Evolutionary conservation across 2,797 vertebrate genomes (phyloP).

Genomic region (Eulemur coronatus): DNA sequence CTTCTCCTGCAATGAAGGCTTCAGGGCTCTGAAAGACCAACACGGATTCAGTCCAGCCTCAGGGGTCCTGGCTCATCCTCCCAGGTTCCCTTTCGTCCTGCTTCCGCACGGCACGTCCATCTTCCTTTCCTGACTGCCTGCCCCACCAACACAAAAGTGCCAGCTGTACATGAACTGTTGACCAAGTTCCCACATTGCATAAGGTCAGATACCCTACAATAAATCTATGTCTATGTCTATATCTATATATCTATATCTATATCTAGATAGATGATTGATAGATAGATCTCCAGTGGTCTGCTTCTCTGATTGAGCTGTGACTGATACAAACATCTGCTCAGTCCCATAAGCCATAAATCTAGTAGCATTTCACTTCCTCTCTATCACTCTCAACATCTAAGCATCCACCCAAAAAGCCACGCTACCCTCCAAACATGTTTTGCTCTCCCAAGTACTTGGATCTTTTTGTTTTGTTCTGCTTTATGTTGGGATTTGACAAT

Average conservation of each 20-base stretch:
- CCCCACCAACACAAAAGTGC: background rate
- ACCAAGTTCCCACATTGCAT: background rate
- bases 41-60: background rate
- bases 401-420: background rate
- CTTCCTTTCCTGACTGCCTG: background rate
- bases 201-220: background rate
- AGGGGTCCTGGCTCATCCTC: background rate
- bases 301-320: conserved; percentile 2
- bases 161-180: background rate
- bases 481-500: background rate
- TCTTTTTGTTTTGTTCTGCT: background rate
- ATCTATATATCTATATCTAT: background rate
- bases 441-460: background rate
- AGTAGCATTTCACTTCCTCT: background rate
- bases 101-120: background rate
- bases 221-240: background rate
- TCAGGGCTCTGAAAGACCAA: background rate
- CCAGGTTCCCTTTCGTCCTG: background rate
- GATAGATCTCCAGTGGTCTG: background rate
- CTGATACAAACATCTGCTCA: background rate
- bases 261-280: background rate
- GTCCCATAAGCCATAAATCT: background rate
- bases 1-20: background rate
- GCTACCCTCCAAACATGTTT: background rate
- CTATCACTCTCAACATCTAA: background rate